Percentiles rank a stretch among this genome's conserved stretches.
These are phyloP conservation scores for Pogonocichla stellata DNA, from an alignment of 2,113 vertebrate genomes.

Conservation along the genomic window DNA sequence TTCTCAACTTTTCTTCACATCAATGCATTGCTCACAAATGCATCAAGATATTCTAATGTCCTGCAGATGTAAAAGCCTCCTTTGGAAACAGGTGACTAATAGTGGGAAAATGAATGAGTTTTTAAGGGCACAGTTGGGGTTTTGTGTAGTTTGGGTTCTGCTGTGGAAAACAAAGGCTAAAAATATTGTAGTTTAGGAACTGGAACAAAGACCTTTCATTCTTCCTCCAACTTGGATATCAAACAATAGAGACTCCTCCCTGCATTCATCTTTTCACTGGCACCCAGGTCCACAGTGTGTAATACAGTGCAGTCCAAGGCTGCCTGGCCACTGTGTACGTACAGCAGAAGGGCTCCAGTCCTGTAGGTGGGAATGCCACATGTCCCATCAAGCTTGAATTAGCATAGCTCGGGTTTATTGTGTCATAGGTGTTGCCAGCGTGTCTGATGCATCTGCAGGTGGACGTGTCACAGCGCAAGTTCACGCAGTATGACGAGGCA, in stretches of 20 bases:
- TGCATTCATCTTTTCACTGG: background rate
- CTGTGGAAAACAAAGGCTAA: background rate
- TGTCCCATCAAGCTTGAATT: conserved; percentile 30
- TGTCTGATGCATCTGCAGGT: conserved; percentile 51
- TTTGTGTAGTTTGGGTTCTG: background rate
- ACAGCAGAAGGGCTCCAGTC: background rate
- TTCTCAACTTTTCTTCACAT: conserved; percentile 14
- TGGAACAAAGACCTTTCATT: background rate
- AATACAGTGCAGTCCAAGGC: background rate
- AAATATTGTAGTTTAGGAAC: background rate
- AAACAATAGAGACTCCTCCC: background rate
- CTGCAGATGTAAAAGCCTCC: conserved; percentile 29
- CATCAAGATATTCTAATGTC: background rate
- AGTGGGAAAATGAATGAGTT: background rate
- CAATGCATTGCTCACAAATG: background rate
- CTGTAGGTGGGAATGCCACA: background rate
- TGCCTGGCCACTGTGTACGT: rapidly evolving
- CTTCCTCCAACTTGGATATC: background rate
- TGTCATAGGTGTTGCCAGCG: conserved; percentile 47
- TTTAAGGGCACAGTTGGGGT: background rate
- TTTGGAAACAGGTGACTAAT: background rate
- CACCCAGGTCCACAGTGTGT: rapidly evolving
- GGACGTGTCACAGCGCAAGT: conserved; percentile 59
- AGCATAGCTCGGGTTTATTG: conserved; percentile 32
- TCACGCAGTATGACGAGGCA: background rate